phyloP scores from a whole-genome alignment of 1,140 invertebrate species.

The Semibalanus balanoides region DNA sequence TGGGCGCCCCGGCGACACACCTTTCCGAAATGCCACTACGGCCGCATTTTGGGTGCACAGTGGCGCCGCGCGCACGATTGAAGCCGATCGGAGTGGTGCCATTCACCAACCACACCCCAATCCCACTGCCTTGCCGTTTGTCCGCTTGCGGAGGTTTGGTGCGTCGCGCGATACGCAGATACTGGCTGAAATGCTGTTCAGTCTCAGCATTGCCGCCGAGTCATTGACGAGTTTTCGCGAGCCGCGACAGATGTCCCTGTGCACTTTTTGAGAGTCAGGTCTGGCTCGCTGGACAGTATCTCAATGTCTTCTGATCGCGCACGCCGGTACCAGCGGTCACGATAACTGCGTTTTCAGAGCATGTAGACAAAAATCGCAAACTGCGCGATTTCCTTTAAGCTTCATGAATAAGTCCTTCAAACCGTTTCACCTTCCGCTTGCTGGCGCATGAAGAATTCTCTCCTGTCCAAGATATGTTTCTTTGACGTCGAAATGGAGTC shows the following conservation, averaged over 20 bases:
- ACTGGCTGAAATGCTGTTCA: not conserved
- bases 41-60: not conserved
- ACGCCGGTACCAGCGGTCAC: not conserved
- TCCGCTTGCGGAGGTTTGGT: too few species aligned
- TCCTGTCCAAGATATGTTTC: not conserved
- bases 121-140: not conserved
- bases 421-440: not conserved
- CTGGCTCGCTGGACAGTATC: not conserved
- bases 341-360: not conserved
- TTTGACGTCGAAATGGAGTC: not conserved
- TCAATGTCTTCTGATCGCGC: not conserved
- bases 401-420: not conserved
- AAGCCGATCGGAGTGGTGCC: not conserved
- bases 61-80: not conserved
- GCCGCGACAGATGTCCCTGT: not conserved
- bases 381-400: not conserved
- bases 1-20: not conserved
- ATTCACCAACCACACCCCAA: not conserved
- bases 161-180: not conserved
- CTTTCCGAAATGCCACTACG: not conserved
- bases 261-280: not conserved
- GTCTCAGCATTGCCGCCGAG: too few species aligned
- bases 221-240: not conserved
- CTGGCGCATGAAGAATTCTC: not conserved
- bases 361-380: not conserved